Percentiles rank a stretch among this genome's conserved stretches.
These are phyloP conservation scores for Alligator sinensis DNA, from an alignment of 2,113 vertebrate genomes.

Conservation along the genomic window DNA sequence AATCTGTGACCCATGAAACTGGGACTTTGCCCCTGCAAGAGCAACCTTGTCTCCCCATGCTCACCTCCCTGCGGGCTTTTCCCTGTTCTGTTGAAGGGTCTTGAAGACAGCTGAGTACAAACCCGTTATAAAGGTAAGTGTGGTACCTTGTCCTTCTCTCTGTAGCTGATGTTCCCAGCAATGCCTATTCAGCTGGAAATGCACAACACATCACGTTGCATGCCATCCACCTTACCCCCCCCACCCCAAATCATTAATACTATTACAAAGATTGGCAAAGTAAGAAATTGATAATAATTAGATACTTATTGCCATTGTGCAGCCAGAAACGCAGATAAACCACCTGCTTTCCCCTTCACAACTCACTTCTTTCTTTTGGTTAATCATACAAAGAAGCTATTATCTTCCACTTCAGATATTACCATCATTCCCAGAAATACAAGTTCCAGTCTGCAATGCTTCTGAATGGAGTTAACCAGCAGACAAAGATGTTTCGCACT, in stretches of 20 bases:
- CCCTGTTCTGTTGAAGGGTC: accelerated
- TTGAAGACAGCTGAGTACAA: not conserved
- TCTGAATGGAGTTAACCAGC: slow-evolving; percentile 2
- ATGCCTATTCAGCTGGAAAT: not conserved
- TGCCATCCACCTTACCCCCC: not conserved
- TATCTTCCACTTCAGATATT: slow-evolving; percentile 22
- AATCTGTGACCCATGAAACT: accelerated
- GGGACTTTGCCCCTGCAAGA: not conserved
- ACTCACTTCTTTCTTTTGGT: slow-evolving; percentile 42
- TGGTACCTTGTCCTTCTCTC: not conserved
- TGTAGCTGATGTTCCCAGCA: not conserved
- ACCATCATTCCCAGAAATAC: slow-evolving; percentile 41
- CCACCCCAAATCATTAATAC: not conserved
- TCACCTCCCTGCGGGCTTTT: accelerated
- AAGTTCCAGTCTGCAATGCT: slow-evolving; percentile 1
- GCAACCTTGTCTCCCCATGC: accelerated
- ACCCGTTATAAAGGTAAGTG: not conserved
- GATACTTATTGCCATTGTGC: not conserved
- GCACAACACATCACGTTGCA: not conserved
- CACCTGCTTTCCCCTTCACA: slow-evolving; percentile 11
- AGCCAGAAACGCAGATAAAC: slow-evolving; percentile 28
- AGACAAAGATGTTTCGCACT: no score
- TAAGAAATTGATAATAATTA: slow-evolving; percentile 50
- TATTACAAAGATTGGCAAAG: slow-evolving; percentile 8
- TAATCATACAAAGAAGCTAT: slow-evolving; percentile 46